These are phyloP conservation scores for Onychomys torridus DNA, from an alignment of 2,797 vertebrate species.

Conservation along the genomic window DNA sequence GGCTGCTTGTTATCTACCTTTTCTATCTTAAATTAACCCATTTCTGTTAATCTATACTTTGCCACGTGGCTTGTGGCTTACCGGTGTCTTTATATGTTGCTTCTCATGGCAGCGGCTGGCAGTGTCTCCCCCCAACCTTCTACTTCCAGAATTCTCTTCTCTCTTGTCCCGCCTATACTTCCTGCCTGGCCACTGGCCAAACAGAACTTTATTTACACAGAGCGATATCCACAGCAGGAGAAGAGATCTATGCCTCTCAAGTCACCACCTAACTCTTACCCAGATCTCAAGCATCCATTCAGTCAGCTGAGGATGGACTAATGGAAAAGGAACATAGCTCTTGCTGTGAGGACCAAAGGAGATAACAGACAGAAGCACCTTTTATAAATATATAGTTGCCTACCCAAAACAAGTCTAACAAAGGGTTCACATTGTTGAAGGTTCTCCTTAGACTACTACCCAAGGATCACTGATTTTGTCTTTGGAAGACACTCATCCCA, in stretches of 20 bases:
- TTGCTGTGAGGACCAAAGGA: not conserved
- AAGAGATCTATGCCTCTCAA: not conserved
- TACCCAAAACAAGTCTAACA: not conserved
- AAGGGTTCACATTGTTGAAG: not conserved
- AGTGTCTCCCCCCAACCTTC: no score
- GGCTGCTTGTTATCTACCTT: no score
- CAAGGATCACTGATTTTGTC: not conserved
- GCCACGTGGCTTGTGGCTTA: no score
- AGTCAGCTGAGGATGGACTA: not conserved
- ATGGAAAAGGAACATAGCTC: not conserved
- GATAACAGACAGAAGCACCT: not conserved
- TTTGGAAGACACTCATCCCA: not conserved
- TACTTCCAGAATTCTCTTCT: no score
- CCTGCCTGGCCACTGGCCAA: no score
- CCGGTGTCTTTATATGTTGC: no score
- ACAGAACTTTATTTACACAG: no score
- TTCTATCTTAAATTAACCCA: no score
- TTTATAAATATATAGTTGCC: not conserved
- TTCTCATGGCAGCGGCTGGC: no score
- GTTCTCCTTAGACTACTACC: not conserved
- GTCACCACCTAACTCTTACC: not conserved
- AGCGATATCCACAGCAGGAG: no score
- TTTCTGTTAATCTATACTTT: no score
- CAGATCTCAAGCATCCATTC: not conserved
- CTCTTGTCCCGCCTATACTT: no score